Evolutionary conservation across 2,888 invertebrate genomes (phyloP), one percentile per base, ranked within the genome.

Genomic region (Acrobasis consociella): DNA sequence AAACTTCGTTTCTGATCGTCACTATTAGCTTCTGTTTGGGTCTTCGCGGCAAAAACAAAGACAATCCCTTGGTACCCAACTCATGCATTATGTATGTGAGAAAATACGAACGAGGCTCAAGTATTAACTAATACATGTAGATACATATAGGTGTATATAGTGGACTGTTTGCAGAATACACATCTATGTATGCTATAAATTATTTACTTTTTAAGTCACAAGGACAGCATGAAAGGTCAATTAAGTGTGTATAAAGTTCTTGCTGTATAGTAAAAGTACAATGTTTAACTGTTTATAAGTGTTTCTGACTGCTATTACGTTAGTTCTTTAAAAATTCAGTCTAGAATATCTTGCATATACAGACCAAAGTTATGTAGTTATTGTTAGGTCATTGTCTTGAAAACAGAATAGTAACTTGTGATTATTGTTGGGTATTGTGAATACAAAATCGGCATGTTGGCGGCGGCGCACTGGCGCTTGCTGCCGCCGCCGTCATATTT

Each of bases 391-490:
- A 9, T 61, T 53, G 55, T 61, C 22, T 51, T 56, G 9, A 17
- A 50, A 39, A 63, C 49, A 55, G 49, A 56, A 60, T 42, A 16
- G 13, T 49, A 60, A 62, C 37, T 62, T 46, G 49, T 63, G 15
- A 39, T 37, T 62, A 49, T 64, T 50, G 56, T 52, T 52, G 58
- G 62, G 59, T 65, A 68, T 78, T 76, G 72, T 75, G 76, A 75
- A 76, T 73, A 72, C 69, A 69, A 76, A 79, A 78, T 82, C 76
- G 72, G 73, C 73, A 75, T 72, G 72, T 72, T 75, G 77, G 86
- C 86, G 85, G 81, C 85, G 87, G 86, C 86, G 86, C 84, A 81
- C 72, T 80, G 74, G 73, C 74, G 77, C 71, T 79, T 68, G 76
- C 76, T 76, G 74, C 77, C 37, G 17, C 76, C 76, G 74, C 77